A percentile compares a stretch with the other conserved stretches of the same genome.
phyloP scores from a whole-genome alignment of 2,113 vertebrate species.

The Helogale parvula region DNA sequence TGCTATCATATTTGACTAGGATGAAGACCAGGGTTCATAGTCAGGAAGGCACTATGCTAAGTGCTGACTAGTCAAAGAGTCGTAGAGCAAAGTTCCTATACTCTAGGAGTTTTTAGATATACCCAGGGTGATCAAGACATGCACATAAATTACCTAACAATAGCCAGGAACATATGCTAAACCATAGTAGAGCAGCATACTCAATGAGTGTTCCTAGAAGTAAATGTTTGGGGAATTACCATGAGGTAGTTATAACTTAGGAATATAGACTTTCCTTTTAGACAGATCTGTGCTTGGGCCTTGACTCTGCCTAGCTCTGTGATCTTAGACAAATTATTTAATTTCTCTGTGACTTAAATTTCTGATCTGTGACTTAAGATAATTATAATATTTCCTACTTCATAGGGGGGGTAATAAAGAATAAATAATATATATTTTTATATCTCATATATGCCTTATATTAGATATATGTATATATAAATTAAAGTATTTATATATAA shows the following conservation, averaged over 20 bases:
- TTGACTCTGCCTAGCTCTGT: neutral
- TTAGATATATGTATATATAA: neutral
- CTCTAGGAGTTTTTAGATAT: neutral
- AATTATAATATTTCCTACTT: neutral
- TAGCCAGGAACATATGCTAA: neutral
- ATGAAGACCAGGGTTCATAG: slow-evolving; percentile 38
- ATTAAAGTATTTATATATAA: neutral
- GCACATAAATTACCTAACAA: neutral
- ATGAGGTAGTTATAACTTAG: neutral
- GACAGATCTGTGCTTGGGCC: neutral
- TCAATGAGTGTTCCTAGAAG: neutral
- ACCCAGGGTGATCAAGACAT: neutral
- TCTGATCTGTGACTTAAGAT: slow-evolving; percentile 26
- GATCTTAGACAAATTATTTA: neutral
- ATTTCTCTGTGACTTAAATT: slow-evolving; percentile 13
- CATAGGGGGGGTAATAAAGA: neutral
- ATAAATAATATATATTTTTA: neutral
- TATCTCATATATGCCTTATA: neutral
- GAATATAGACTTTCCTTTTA: neutral
- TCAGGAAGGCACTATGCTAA: slow-evolving; percentile 2
- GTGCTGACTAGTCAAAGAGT: slow-evolving; percentile 3
- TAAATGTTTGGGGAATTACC: neutral
- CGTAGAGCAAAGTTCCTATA: neutral
- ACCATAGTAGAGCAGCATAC: neutral
- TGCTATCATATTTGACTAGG: slow-evolving; percentile 37